Base-by-base conservation (phyloP, 64 coral and sea anemone species). In the Platygyra sinensis region DNA sequence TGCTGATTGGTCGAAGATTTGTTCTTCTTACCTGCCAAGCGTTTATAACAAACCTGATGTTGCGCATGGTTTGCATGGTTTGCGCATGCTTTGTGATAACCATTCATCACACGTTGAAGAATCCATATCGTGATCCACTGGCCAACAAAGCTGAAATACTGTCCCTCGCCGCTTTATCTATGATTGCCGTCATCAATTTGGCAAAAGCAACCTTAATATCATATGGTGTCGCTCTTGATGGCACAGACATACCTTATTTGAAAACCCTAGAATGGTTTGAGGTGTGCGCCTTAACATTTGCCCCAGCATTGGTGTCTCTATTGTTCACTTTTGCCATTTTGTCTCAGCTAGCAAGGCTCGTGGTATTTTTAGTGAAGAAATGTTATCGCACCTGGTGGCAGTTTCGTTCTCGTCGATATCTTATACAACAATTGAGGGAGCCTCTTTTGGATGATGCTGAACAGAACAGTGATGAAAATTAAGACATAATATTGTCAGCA, bases 11-110 rank as follows among this genome's bases (percentile, higher is more conserved):
- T n/a, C n/a, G n/a, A n/a, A 33, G 94, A 19, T 89, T 95, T 38
- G 24, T 92, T 12, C 67, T 92, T 24, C 59, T 95, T 38, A 63
- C 59, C 16, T 60, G 87, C 10, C 69, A 82, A 38, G 54, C 94
- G 15, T 95, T 95, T 69, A 85, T 95, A 18, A 75, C 46, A 72
- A 75, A 89, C 59, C 42, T 85, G 32, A 79, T 92, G 84, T 50
- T 91, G 31, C 94, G 89, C 62, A 19, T 76, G 87, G 60, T 62
- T 84, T 76, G 89, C 17, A 83, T 85, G 71, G 62, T 69, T 6
- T 0, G 33, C 55, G 30, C 60, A 6, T 76, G 72, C 61, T 31
- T 77, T 14, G 28, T 77, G 8, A 91, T 62, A 12, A n/a, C 52
- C 17, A 17, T 91, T 59, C 79, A 91, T 63, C 80, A 74, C 10